Percentiles rank a stretch among this genome's conserved stretches.
Evolutionary conservation across 2,113 vertebrate genomes (phyloP).

Genomic region (Myiagra hebetior): DNA sequence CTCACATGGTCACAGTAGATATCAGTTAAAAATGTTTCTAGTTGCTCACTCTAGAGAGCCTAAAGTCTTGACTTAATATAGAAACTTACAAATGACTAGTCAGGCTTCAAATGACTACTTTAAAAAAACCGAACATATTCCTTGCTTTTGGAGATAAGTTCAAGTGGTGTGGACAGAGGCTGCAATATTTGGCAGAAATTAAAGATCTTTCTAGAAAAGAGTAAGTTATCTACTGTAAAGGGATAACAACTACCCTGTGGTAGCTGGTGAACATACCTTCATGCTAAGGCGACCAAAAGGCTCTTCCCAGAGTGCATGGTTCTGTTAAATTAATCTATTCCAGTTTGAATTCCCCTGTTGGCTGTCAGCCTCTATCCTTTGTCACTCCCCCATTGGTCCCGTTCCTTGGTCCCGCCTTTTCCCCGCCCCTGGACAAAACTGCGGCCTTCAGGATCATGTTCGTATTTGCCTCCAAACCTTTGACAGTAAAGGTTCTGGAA

Average conservation of each 20-base stretch:
- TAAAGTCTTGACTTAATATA: neutral
- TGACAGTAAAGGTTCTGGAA: too few relatives aligned
- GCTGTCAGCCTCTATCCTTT: too few relatives aligned
- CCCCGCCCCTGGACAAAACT: too few relatives aligned
- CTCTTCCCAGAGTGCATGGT: too few relatives aligned
- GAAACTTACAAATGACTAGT: neutral
- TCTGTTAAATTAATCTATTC: too few relatives aligned
- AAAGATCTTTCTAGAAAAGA: neutral
- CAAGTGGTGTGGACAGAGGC: neutral
- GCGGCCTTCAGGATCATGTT: too few relatives aligned
- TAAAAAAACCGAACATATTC: rapidly evolving
- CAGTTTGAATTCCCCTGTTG: too few relatives aligned
- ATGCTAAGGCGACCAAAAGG: too few relatives aligned
- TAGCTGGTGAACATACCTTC: too few relatives aligned
- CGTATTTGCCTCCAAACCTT: too few relatives aligned
- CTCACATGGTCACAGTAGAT: neutral
- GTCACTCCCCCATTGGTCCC: too few relatives aligned
- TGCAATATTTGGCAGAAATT: neutral
- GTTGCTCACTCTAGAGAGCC: neutral
- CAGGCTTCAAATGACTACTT: neutral
- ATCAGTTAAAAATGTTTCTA: neutral
- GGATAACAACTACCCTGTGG: neutral
- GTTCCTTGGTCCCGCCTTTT: too few relatives aligned
- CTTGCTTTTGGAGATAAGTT: neutral
- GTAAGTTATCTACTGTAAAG: neutral